phyloP scores from a whole-genome alignment of 2,113 vertebrate species.

The Anoura caudifer region DNA sequence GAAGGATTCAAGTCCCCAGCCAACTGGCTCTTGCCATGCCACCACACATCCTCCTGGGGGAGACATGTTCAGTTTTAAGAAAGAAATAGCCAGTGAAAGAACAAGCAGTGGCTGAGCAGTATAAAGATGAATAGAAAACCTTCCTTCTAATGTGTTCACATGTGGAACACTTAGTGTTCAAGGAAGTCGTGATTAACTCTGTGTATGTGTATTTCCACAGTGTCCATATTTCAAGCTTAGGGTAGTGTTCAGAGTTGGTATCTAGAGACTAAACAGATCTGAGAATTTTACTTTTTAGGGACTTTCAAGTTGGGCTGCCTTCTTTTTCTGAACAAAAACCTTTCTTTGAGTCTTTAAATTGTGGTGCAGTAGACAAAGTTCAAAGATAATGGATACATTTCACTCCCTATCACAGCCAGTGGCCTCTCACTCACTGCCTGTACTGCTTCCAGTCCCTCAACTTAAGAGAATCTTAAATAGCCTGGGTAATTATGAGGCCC shows the following conservation, averaged over 20 bases:
- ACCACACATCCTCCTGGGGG: neutral
- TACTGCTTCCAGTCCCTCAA: neutral
- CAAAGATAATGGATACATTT: neutral
- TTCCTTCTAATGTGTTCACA: neutral
- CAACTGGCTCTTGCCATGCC: neutral
- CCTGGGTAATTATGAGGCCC: neutral
- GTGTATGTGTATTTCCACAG: rapidly evolving
- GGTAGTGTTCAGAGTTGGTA: neutral
- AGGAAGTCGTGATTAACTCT: neutral
- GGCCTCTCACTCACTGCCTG: neutral
- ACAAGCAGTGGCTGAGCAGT: rapidly evolving
- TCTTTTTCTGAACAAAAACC: neutral
- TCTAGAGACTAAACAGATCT: neutral
- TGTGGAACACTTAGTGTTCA: neutral
- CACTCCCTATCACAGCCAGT: neutral
- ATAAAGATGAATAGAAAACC: neutral
- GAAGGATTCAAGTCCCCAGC: neutral
- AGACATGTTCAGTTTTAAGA: neutral
- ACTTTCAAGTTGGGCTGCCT: neutral
- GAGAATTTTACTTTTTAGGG: neutral
- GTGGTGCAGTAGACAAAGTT: neutral
- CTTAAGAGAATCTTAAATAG: neutral
- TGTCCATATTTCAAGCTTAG: neutral
- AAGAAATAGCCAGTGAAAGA: neutral
- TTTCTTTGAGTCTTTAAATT: neutral